Evolutionary conservation across 2,888 invertebrate species (phyloP), one percentile per base, ranked within the genome.

Genomic region (Xylota sylvarum): DNA sequence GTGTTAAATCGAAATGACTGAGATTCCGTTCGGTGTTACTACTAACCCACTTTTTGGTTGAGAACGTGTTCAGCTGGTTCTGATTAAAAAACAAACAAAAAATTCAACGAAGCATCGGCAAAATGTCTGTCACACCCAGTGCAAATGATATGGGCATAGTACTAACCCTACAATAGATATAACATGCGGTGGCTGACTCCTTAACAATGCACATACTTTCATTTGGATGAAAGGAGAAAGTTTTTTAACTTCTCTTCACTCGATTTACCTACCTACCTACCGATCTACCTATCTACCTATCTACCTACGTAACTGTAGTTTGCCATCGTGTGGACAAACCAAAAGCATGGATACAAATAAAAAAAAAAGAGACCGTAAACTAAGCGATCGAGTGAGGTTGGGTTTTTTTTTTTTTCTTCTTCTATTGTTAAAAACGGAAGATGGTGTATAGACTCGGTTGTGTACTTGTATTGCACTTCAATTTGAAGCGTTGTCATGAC

Each of bases 151-250:
- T 43, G 19, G 56, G 35, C 55, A 43, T 60, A 32, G 23, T 52
- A 48, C 32, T 77, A 35, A 55, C 37, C 30, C 35, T 30, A 40
- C 32, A 52, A 62, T 67, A 48, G 23, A 67, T 67, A 69, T 43
- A 55, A 52, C 56, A 50, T 50, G 65, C 55, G 40, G 43, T 37
- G 37, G 50, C 35, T 67, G 40, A 64, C 64, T 70, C 46, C 74
- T 73, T 79, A 65, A 43, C 58, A 67, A 23, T 40, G 48, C 48
- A 40, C 48, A 73, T 73, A 86, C 86, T 86, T 82, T 86, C 82
- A 73, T 82, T 82, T 56, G 52, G 55, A 58, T 55, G 65, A 77
- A 81, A 80, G 82, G 86, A 78, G 86, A 86, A 86, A 86, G 86
- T 86, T 86, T 56, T 74, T 56, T n/a, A n/a, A n/a, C 12, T 40